phyloP scores from a whole-genome alignment of 2,113 vertebrate species.

The Chaetura pelagica region DNA sequence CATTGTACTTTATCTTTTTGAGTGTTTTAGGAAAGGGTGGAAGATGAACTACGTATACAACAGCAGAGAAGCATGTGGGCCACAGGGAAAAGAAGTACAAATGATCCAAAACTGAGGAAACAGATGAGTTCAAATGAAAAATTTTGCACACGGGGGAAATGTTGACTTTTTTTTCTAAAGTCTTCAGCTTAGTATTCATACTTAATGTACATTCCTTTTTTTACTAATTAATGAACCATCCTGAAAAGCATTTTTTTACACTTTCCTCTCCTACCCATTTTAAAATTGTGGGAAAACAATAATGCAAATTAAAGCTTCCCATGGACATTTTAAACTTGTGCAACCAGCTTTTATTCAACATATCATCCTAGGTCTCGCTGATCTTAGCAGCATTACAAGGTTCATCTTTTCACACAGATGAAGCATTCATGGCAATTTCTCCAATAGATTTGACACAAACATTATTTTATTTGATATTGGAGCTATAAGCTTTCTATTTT shows the following conservation, averaged over 20 bases:
- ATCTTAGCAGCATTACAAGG: slow-evolving; percentile 50
- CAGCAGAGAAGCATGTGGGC: background rate
- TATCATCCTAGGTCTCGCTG: background rate
- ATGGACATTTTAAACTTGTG: slow-evolving; percentile 29
- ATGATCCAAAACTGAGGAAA: background rate
- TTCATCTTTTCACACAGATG: slow-evolving; percentile 49
- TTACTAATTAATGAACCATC: background rate
- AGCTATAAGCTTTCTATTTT: slow-evolving; percentile 42
- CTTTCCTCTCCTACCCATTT: background rate
- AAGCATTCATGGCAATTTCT: slow-evolving; percentile 43
- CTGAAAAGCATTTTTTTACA: slow-evolving; percentile 23
- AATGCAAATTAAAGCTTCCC: slow-evolving; percentile 63
- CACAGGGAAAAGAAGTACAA: background rate
- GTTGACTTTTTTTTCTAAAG: background rate
- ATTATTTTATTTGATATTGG: slow-evolving; percentile 56
- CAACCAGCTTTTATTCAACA: slow-evolving; percentile 8
- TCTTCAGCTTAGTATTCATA: background rate
- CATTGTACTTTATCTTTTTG: background rate
- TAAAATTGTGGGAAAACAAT: slow-evolving; percentile 31
- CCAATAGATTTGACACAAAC: slow-evolving; percentile 21
- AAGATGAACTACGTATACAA: background rate
- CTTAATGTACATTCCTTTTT: background rate
- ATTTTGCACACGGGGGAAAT: background rate
- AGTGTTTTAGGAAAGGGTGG: background rate
- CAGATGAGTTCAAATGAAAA: background rate